Conservation (phyloP, 2,113 vertebrate genomes). For the Cranoglanis bouderius region DNA sequence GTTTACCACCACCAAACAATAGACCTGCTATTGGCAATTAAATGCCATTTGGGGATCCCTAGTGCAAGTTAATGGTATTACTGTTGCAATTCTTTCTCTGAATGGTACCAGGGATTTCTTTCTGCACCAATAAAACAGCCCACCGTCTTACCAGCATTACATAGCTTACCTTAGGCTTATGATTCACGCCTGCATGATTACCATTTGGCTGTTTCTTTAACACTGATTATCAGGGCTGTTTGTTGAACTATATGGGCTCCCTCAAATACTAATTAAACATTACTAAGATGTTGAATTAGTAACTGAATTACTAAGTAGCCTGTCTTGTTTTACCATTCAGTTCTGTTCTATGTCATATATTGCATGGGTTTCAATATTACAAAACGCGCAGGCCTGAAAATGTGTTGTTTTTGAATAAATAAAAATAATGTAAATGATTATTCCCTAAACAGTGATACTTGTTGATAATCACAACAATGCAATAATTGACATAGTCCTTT, state of each 20-base stretch:
- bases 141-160: conserved; percentile 81
- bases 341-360: neutral
- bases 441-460: neutral
- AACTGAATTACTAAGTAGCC: conserved; percentile 45
- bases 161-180: conserved; percentile 82
- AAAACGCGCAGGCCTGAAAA: neutral
- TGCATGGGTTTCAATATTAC: neutral
- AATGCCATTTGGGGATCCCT: conserved; percentile 79
- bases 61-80: conserved; percentile 82
- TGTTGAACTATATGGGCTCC: conserved; percentile 28
- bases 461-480: neutral
- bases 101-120: conserved; percentile 79
- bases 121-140: conserved; percentile 79
- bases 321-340: conserved; percentile 44
- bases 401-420: neutral
- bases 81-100: conserved; percentile 77
- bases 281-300: conserved; percentile 38
- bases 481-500: neutral
- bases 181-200: conserved; percentile 77
- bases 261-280: conserved; percentile 42
- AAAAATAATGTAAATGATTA: neutral
- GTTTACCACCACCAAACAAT: conserved; percentile 76
- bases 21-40: conserved; percentile 78
- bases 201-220: conserved; percentile 76
- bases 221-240: conserved; percentile 46